phyloP scores from a whole-genome alignment of 2,888 invertebrate species.

The Thalpophila matura region DNA sequence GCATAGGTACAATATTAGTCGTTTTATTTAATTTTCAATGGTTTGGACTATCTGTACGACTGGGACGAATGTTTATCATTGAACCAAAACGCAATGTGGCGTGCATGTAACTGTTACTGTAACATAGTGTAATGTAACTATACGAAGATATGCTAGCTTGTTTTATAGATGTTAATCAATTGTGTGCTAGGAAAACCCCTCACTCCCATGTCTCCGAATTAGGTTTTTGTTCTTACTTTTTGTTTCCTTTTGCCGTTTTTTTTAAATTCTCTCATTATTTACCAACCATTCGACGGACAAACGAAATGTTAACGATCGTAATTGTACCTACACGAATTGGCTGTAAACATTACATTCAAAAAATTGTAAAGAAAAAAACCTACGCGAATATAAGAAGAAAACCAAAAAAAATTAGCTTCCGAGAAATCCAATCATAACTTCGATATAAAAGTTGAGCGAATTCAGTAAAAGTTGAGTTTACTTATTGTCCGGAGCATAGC shows the following conservation, averaged over 20 bases:
- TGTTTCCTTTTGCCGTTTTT: slow-evolving; percentile 69
- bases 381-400: slow-evolving; percentile 60
- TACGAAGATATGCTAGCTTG: slow-evolving; percentile 88
- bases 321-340: slow-evolving; percentile 73
- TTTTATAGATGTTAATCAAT: slow-evolving; percentile 86
- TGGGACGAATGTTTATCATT: slow-evolving; percentile 78
- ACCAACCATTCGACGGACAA: slow-evolving; percentile 60
- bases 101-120: slow-evolving; percentile 89
- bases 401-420: slow-evolving; percentile 69
- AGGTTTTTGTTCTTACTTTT: slow-evolving; percentile 75
- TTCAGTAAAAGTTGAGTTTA: slow-evolving; percentile 66
- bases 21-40: slow-evolving; percentile 61
- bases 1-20: slow-evolving; percentile 69
- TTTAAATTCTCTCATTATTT: slow-evolving; percentile 69
- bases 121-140: slow-evolving; percentile 87
- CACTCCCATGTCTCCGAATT: slow-evolving; percentile 82
- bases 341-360: slow-evolving; percentile 67
- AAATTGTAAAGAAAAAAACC: slow-evolving; percentile 36
- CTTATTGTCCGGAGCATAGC: slow-evolving; percentile 73
- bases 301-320: slow-evolving; percentile 55
- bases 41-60: slow-evolving; percentile 68
- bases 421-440: slow-evolving; percentile 68
- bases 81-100: slow-evolving; percentile 89
- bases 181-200: slow-evolving; percentile 86
- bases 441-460: slow-evolving; percentile 66